Evolutionary conservation across 1,140 invertebrate genomes (phyloP), one percentile per base, ranked within the genome.

Genomic region (Drosophila auraria): DNA sequence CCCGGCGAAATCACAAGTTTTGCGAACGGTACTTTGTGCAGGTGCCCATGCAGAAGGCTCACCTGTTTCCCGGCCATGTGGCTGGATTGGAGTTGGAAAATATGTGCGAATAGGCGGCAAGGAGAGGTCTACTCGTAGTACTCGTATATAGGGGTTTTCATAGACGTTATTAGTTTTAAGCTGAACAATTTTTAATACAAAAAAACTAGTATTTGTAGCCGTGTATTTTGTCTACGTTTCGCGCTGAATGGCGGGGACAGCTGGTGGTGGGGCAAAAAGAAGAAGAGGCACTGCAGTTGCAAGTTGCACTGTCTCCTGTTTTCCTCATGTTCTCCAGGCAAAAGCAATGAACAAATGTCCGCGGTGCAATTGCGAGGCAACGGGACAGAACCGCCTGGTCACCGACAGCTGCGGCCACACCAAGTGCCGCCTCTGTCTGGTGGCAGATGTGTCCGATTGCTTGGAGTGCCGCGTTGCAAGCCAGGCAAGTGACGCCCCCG

Each of bases 361-460:
- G 20, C 80, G 87, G 0, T 90, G 87, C 38, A 53, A 74, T 14
- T 80, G 80, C 14, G 82, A 75, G n/a, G 69, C 80, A 25, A 68
- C 51, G 33, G 87, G 87, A 40, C 51, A 93, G 91, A 93, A 95
- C 79, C 93, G 94, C 5, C 76, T 94, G 45, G 94, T 94, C 5
- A 94, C 93, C 3, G 94, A 94, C 59, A 94, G 91, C 50, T 94
- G 94, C 86, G 94, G 94, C 5, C 94, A 94, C 82, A 86, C 92
- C n/a, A 94, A 94, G 70, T 94, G 94, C 84, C 94, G 94, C 80
- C 76, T 92, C 15, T 94, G 94, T 61, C 78, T 94, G 23, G 73
- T 94, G n/a, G 91, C 92, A 7, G 94, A 94, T 82, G 93, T 93
- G 30, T 74, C 91, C 20, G 94, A 94, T 63, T 94, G 94, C 73